These are phyloP conservation scores for Xenops minutus DNA, from an alignment of 2,797 vertebrate species.

Conservation along the genomic window DNA sequence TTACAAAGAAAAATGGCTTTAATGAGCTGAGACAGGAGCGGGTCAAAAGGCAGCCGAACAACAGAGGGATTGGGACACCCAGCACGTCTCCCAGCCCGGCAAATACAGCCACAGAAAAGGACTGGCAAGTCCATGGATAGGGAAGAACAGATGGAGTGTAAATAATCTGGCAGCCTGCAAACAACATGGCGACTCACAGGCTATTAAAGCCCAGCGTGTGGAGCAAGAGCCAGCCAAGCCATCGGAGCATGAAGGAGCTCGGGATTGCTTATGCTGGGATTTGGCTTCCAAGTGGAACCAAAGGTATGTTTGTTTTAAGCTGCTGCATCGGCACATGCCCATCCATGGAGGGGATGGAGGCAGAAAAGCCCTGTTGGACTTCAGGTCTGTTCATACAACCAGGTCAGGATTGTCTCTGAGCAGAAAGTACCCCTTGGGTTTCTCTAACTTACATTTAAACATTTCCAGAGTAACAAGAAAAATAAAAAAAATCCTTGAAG, in stretches of 20 bases:
- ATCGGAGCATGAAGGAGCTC: not conserved
- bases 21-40: not conserved
- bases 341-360: not conserved
- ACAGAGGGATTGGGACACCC: not conserved
- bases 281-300: not conserved
- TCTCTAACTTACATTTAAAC: not conserved
- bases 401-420: not conserved
- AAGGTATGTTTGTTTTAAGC: fast-evolving
- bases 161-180: conserved; percentile 51
- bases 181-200: not conserved
- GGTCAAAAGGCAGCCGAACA: not conserved
- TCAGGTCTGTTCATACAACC: not conserved
- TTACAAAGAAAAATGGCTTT: not conserved
- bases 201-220: not conserved
- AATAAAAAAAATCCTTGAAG: not conserved
- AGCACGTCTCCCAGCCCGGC: not conserved
- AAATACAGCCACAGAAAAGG: not conserved
- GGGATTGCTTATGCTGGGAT: not conserved
- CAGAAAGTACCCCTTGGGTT: not conserved
- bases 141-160: conserved; percentile 51
- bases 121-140: not conserved
- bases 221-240: not conserved
- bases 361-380: not conserved
- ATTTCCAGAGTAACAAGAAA: not conserved
- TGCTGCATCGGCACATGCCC: not conserved